phyloP scores from a whole-genome alignment of 2,113 vertebrate species.

The Hippocampus comes region DNA sequence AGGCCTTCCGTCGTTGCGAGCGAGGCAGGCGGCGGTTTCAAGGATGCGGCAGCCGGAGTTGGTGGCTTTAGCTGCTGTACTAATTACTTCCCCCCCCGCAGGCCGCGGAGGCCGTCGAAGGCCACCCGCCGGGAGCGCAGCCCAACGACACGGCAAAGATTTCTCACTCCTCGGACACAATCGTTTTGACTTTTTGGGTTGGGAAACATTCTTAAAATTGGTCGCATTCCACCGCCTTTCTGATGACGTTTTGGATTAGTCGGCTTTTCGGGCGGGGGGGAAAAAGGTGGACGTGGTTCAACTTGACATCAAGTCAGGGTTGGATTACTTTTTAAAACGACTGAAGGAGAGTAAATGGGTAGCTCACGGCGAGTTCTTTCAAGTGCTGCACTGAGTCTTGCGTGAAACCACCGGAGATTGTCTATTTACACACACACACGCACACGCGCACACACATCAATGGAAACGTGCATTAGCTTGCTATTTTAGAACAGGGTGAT shows the following conservation, averaged over 20 bases:
- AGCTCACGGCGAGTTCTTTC: background rate
- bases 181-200: background rate
- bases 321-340: slow-evolving; percentile 19
- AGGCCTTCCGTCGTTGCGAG: slow-evolving; percentile 20
- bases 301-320: slow-evolving; percentile 21
- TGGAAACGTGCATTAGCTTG: slow-evolving; percentile 8
- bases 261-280: slow-evolving; percentile 25
- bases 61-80: slow-evolving; percentile 54
- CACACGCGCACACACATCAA: background rate
- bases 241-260: slow-evolving; percentile 52
- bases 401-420: background rate
- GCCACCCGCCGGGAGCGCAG: slow-evolving; percentile 3
- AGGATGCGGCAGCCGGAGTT: slow-evolving; percentile 52
- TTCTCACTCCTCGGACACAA: background rate
- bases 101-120: slow-evolving; percentile 23
- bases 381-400: background rate
- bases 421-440: background rate
- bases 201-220: slow-evolving; percentile 49
- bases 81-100: slow-evolving; percentile 49
- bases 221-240: slow-evolving; percentile 46
- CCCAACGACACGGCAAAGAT: slow-evolving; percentile 4
- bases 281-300: slow-evolving; percentile 17
- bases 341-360: slow-evolving; percentile 4
- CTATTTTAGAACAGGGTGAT: background rate
- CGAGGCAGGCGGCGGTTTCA: slow-evolving; percentile 15